Base-by-base conservation (phyloP, 2,888 invertebrate species). In the Cinara cedri region DNA sequence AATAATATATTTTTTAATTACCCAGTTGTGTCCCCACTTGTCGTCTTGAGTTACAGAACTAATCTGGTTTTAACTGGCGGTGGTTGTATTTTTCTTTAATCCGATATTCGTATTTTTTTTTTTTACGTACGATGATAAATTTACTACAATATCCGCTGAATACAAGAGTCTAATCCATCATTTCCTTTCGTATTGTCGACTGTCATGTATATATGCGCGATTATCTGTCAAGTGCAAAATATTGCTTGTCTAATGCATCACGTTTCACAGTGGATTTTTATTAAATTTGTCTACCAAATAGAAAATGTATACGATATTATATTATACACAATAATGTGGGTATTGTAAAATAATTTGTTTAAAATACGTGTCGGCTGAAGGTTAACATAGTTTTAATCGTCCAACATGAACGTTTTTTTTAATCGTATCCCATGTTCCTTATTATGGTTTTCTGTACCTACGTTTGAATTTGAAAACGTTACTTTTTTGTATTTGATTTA, bases 181-280 rank as follows among this genome's bases (percentile, higher is more conserved):
- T 54, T 70, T 70, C 13, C 34, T 26, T 42, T 19, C 1, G 26
- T 34, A 54, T 65, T 54, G 51, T 55, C 34, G 34, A n/a, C n/a
- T n/a, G n/a, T n/a, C n/a, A n/a, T n/a, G n/a, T n/a, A n/a, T n/a
- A n/a, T 54, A 34, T 16, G 21, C 54, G 42, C n/a, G 42, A n/a
- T 54, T 70, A 19, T 51, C 49, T 70, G 54, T 54, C 51, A 42
- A 42, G 10, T 54, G 42, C 14, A 34, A 54, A 70, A 70, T 54
- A 44, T 55, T 9, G 54, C 13, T 54, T 70, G 46, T 46, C 21
- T 49, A 46, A 66, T 65, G 54, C 14, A 54, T 55, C 42, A 21
- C 9, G 19, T 34, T 68, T 51, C 9, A 19, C 34, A 4, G 42
- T 42, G 3, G 0, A 21, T 24, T 65, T 46, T 21, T 66, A 66